phyloP scores from a whole-genome alignment of 2,888 invertebrate species.

The Nephrotoma guestfalica region DNA sequence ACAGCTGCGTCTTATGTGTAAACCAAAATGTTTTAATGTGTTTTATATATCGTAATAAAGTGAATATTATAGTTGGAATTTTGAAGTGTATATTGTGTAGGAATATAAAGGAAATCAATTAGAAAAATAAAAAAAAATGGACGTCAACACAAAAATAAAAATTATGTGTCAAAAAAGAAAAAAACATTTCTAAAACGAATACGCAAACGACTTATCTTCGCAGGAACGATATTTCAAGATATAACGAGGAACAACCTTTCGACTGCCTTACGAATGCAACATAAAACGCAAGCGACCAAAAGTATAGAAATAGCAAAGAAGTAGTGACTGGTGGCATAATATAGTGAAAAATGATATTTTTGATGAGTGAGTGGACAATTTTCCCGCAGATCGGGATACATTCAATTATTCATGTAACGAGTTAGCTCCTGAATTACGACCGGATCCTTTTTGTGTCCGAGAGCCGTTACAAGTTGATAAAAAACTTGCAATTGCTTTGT shows the following conservation, averaged over 20 bases:
- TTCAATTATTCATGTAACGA: no score
- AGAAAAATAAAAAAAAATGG: no score
- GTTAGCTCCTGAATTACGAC: not conserved
- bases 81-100: no score
- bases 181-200: not conserved
- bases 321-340: not conserved
- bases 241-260: not conserved
- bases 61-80: no score
- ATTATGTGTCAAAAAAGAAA: not conserved
- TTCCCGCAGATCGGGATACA: no score
- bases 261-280: not conserved
- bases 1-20: no score
- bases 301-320: not conserved
- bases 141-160: not conserved
- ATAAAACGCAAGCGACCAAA: not conserved
- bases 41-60: no score
- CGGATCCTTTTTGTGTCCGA: constrained; percentile 7
- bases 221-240: not conserved
- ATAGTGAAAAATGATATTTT: no score
- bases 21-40: no score
- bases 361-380: not conserved
- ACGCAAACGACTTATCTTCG: not conserved
- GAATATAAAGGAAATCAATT: no score
- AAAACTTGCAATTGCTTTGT: constrained; percentile 15
- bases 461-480: constrained; percentile 11